Conservation (phyloP, 2,113 vertebrate species). For the Candoia aspera region DNA sequence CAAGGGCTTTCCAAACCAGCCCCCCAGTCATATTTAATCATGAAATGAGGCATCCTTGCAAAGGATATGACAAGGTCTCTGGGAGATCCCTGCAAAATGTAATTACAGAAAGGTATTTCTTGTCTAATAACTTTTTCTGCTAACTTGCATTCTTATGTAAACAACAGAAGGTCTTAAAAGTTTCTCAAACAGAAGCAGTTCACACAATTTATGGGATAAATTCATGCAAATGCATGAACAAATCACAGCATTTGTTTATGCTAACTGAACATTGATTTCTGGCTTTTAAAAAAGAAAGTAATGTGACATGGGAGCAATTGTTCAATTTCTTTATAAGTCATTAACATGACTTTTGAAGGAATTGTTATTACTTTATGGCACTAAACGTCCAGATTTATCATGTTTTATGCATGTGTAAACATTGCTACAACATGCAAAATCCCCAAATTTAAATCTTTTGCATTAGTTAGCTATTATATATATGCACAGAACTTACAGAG, state of each 20-base stretch:
- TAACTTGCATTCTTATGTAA: not conserved
- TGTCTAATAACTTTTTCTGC: not conserved
- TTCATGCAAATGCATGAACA: not conserved
- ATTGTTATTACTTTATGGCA: not conserved
- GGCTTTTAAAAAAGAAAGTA: not conserved
- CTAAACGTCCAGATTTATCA: not conserved
- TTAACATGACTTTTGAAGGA: not conserved
- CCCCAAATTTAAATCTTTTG: not conserved
- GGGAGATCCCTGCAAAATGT: constrained; percentile 21
- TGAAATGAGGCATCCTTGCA: constrained; percentile 24
- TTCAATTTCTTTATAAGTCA: not conserved
- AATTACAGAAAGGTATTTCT: accelerated
- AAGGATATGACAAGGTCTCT: not conserved
- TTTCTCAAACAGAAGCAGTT: not conserved
- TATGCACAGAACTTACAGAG: not conserved
- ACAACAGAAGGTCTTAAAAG: not conserved
- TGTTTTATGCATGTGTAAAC: not conserved
- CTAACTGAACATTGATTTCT: not conserved
- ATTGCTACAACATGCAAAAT: not conserved
- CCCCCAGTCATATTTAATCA: constrained; percentile 17
- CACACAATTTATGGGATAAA: not conserved
- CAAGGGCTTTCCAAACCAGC: constrained; percentile 18
- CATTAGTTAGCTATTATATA: not conserved
- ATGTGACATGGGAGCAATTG: not conserved
- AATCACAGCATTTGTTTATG: not conserved